Base-by-base conservation (phyloP, 2,888 invertebrate genomes). In the Andrena dorsata region DNA sequence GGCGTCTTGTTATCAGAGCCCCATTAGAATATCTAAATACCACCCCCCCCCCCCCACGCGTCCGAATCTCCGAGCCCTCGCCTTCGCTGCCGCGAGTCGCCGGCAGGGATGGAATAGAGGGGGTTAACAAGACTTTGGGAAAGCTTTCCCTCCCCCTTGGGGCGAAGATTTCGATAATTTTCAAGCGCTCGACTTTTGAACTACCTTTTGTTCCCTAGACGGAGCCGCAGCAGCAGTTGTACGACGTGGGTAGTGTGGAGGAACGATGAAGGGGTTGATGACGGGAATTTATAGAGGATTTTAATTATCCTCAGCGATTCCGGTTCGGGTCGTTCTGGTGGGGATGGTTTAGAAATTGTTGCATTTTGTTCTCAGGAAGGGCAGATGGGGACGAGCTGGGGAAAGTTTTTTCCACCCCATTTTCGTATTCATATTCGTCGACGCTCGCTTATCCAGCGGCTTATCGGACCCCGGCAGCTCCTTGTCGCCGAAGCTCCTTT, bases 1-100 rank as follows among this genome's bases (percentile, higher is more conserved):
- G 88, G 90, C 91, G 93, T 92, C 93, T 92, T 92, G 93, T 94
- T 94, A 94, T 94, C 94, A 90, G 92, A 87, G 88, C 90, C 91
- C 93, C 93, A 94, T 94, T 94, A 94, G 94, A 94, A 94, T 94
- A 94, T 94, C 94, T 94, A 94, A 94, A 94, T 94, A 94, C 93
- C 92, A 92, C 93, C 93, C 91, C 91, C 7, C 35, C 13, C 3
- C 13, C 13, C 41, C 88, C 88, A 8, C 74, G 83, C 81, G 87
- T 85, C 77, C 86, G 80, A 88, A 85, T 87, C 77, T 75, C 78
- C 56, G 49, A 5, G 47, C 77, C 64, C 51, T 58, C 76, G 58
- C n/a, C 64, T 53, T 35, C 32, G 51, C 20, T 51, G 35, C 13
- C 7, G n/a, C 35, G 41, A 61, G 47, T n/a, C 51, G 20, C 13